Evolutionary conservation across 2,888 invertebrate species (phyloP), one percentile per base, ranked within the genome.

Genomic region (Agonum fuliginosum): DNA sequence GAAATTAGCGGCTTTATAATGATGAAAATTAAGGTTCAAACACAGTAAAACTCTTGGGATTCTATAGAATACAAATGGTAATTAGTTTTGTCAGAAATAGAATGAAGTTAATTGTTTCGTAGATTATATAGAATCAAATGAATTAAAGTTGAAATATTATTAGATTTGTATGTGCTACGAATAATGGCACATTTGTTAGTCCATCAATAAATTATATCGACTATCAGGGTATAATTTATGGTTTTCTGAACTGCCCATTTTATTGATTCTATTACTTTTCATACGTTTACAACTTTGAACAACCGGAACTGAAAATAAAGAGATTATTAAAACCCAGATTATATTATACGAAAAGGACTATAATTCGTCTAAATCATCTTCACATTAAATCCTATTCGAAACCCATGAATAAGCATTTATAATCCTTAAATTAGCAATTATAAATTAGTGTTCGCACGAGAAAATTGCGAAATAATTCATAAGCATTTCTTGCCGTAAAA

Each of bases 1-100:
- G 43, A 43, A 43, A 43, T 43, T 43, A 43, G 14, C 43, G 43
- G 43, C 43, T 43, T 10, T 43, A 12, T 43, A 43, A 43, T 43
- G 12, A 43, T n/a, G 43, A 43, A 14, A 43, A 43, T 43, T 43
- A 43, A 14, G n/a, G 14, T 10, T 43, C 14, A 43, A 43, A 43
- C 12, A 43, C 14, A 12, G 43, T 43, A 8, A 43, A 43, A 43
- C 43, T 43, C 12, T 2, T 3, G n/a, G 2, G 5, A 14, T 43
- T 43, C 4, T 30, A 43, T n/a, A 12, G 43, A n/a, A n/a, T n/a
- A n/a, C n/a, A n/a, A n/a, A n/a, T 43, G 12, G 12, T 12, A 43
- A 43, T 43, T 43, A 43, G 43, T 10, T 43, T 43, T 1, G 12
- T 43, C 12, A 14, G 10, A 43, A 43, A 43, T 2, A 43, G 12